Percentiles rank a stretch among this genome's conserved stretches.
phyloP scores from a whole-genome alignment of 2,888 invertebrate genomes.

The Acholoe squamosa region DNA sequence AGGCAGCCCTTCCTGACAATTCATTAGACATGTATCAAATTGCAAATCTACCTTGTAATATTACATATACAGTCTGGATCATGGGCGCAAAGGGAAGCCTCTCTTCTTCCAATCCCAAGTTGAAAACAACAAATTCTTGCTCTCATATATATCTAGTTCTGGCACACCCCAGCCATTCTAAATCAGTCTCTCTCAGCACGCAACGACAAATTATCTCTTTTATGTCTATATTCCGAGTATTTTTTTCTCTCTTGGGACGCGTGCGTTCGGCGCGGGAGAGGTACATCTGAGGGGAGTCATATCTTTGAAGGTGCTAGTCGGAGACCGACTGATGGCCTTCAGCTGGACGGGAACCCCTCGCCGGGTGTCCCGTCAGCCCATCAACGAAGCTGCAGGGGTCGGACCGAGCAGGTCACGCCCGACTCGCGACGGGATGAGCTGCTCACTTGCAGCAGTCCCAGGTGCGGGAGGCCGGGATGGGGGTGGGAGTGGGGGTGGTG shows the following conservation, averaged over 20 bases:
- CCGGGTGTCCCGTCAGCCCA: slow-evolving; percentile 1
- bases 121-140: too few species aligned
- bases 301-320: background rate
- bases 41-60: too few species aligned
- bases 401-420: slow-evolving; percentile 28
- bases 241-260: background rate
- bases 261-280: background rate
- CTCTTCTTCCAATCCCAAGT: too few species aligned
- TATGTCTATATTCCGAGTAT: background rate
- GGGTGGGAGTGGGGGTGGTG: too few species aligned
- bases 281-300: background rate
- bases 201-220: background rate
- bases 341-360: slow-evolving; percentile 46
- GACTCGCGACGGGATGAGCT: background rate
- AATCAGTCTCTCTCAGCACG: background rate
- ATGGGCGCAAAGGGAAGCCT: too few species aligned
- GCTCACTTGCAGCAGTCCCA: too few species aligned
- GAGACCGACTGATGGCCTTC: slow-evolving; percentile 47
- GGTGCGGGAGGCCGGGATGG: too few species aligned
- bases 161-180: background rate
- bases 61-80: too few species aligned
- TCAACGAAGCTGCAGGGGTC: slow-evolving; percentile 30
- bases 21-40: too few species aligned
- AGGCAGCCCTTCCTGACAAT: too few species aligned
- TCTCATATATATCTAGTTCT: too few species aligned